phyloP scores from a whole-genome alignment of 2,797 vertebrate genomes.

The Meda fulgida region DNA sequence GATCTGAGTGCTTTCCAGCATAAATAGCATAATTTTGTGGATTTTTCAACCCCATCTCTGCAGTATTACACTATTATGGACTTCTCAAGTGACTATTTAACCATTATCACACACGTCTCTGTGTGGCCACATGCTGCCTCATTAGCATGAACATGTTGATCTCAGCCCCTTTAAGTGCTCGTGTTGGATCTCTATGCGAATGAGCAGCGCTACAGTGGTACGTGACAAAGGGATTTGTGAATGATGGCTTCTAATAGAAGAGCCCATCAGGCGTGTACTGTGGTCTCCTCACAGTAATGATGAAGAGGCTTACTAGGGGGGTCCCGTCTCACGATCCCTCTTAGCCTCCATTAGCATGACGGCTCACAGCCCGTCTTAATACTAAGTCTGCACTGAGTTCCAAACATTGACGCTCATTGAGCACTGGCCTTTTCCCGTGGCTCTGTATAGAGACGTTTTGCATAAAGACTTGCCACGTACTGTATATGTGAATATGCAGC shows the following conservation, averaged over 20 bases:
- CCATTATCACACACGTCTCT: slow-evolving; percentile 25
- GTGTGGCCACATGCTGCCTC: slow-evolving; percentile 8
- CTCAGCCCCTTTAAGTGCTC: slow-evolving; percentile 12
- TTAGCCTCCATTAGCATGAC: slow-evolving; percentile 47
- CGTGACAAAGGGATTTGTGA: slow-evolving; percentile 46
- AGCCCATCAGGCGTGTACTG: slow-evolving; percentile 35
- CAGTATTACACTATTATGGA: slow-evolving; percentile 1
- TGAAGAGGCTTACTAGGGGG: slow-evolving; percentile 22
- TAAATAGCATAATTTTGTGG: slow-evolving; percentile 3
- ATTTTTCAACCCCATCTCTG: slow-evolving; percentile 8
- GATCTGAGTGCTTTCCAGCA: neutral
- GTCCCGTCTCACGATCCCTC: slow-evolving; percentile 15
- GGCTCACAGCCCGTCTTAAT: slow-evolving; percentile 32
- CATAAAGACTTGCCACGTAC: neutral
- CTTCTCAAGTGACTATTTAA: slow-evolving; percentile 35
- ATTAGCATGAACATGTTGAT: slow-evolving; percentile 43
- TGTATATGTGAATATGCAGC: neutral
- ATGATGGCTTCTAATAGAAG: slow-evolving; percentile 48
- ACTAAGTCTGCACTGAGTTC: neutral
- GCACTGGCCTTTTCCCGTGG: neutral
- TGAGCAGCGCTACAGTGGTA: slow-evolving; percentile 10
- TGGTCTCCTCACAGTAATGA: slow-evolving; percentile 37
- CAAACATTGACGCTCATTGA: slow-evolving; percentile 8
- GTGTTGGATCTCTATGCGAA: neutral
- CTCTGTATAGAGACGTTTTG: no score